phyloP scores from a whole-genome alignment of 2,113 vertebrate genomes.

The Vulpes ferrilata region DNA sequence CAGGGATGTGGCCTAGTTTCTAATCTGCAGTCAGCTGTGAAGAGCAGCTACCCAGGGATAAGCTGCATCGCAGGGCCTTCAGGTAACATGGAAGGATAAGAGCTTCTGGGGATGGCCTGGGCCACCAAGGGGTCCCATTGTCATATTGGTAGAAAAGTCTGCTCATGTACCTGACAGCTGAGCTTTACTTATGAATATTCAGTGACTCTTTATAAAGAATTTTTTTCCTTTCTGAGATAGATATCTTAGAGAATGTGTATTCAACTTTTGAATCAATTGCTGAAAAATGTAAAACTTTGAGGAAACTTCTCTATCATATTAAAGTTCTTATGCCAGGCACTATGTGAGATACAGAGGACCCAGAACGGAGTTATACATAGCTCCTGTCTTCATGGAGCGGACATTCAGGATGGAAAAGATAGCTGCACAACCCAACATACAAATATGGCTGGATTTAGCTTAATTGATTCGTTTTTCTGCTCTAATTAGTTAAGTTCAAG shows the following conservation, averaged over 20 bases:
- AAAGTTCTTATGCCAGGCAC: not conserved
- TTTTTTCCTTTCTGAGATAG: not conserved
- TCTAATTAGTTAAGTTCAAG: slow-evolving; percentile 8
- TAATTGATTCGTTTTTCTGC: not conserved
- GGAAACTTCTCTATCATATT: not conserved
- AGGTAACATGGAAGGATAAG: not conserved
- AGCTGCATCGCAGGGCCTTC: too few species aligned
- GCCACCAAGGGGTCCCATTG: rapidly evolving
- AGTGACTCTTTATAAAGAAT: not conserved
- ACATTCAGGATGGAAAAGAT: not conserved
- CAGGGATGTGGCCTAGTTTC: not conserved
- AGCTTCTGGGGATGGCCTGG: not conserved
- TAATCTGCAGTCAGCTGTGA: not conserved
- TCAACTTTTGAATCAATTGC: not conserved
- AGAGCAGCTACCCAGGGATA: not conserved
- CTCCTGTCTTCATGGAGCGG: not conserved
- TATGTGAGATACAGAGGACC: not conserved
- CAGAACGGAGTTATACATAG: not conserved
- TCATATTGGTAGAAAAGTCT: not conserved
- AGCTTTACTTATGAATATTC: not conserved
- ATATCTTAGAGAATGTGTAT: not conserved
- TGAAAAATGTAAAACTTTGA: not conserved
- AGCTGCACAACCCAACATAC: rapidly evolving
- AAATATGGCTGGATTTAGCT: not conserved
- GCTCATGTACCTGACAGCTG: not conserved